These are phyloP conservation scores for Pygmarrhopalites habei DNA, from an alignment of 1,140 invertebrate genomes.

Conservation along the genomic window DNA sequence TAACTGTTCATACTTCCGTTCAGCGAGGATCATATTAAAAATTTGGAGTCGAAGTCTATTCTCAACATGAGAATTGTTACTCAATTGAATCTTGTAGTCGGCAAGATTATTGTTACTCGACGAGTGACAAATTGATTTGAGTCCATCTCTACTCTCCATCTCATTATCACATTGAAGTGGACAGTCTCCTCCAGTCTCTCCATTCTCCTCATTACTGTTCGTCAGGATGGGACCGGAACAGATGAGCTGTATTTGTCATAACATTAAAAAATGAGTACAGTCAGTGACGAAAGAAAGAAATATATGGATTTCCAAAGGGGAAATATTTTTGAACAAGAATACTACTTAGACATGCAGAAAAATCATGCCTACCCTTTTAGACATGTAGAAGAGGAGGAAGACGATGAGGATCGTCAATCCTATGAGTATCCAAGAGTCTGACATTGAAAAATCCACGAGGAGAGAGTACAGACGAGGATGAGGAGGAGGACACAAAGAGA, in stretches of 20 bases:
- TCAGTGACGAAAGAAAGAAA: not conserved
- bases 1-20: not conserved
- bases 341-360: too few relatives aligned
- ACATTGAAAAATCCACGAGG: not conserved
- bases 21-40: not conserved
- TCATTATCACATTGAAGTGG: not conserved
- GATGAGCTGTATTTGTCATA: not conserved
- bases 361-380: constrained; percentile 8
- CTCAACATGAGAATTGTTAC: not conserved
- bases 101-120: not conserved
- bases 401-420: constrained; percentile 1
- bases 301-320: not conserved
- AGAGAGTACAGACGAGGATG: not conserved
- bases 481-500: not conserved
- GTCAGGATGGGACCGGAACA: not conserved
- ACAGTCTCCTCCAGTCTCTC: too few relatives aligned
- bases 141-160: not conserved
- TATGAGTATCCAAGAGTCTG: constrained; percentile 1
- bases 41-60: not conserved
- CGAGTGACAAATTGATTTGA: not conserved
- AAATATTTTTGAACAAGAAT: not conserved
- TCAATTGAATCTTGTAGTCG: not conserved
- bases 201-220: not conserved
- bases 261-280: not conserved
- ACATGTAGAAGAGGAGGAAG: constrained; percentile 6